Evolutionary conservation across 2,797 vertebrate genomes (phyloP).

Genomic region (Pseudocheirus occidentalis): DNA sequence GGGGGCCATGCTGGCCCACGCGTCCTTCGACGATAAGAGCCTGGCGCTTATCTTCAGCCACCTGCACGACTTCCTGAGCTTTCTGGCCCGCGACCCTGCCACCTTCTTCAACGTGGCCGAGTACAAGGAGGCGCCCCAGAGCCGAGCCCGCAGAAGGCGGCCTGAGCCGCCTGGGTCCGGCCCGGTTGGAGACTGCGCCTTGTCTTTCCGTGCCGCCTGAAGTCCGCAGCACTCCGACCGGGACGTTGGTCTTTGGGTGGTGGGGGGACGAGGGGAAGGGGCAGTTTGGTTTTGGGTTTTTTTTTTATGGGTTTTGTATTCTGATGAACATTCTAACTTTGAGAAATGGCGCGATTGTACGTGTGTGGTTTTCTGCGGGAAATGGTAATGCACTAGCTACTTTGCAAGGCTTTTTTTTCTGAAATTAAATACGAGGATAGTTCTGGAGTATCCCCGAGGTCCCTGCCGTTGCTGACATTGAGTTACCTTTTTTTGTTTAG

Average conservation of each 20-base stretch:
- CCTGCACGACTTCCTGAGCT: neutral
- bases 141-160: too few species aligned
- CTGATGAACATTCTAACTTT: too few species aligned
- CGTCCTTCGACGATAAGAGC: neutral
- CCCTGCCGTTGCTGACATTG: neutral
- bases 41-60: neutral
- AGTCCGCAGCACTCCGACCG: neutral
- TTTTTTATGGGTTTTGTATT: too few species aligned
- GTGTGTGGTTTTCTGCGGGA: neutral
- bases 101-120: neutral
- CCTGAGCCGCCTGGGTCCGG: too few species aligned
- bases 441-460: neutral
- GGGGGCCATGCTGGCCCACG: neutral
- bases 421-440: neutral
- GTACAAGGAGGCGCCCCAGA: neutral
- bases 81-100: neutral
- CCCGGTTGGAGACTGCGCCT: neutral
- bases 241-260: too few species aligned
- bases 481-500: neutral
- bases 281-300: too few species aligned
- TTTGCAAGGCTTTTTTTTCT: neutral
- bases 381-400: neutral
- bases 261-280: too few species aligned
- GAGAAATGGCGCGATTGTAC: too few species aligned
- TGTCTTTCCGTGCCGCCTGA: neutral